Percentiles rank a stretch among this genome's conserved stretches.
Conservation (phyloP, 2,888 invertebrate species). For the Phaedon cochleariae region DNA sequence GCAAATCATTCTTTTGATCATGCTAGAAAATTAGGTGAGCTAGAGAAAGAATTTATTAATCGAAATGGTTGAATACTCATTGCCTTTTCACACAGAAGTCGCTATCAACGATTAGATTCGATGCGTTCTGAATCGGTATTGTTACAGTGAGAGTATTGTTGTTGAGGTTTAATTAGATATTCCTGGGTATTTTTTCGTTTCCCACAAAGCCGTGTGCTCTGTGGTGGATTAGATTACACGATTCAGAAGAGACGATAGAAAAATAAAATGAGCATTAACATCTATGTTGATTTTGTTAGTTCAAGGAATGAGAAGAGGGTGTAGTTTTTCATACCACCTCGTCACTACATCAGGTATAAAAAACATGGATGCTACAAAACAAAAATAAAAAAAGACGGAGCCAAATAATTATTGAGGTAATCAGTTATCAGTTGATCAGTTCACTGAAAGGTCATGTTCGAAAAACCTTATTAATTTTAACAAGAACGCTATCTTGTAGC, state of each 20-base stretch:
- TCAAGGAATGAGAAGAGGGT: too few species aligned
- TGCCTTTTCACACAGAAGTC: not conserved
- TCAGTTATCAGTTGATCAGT: slow-evolving; percentile 13
- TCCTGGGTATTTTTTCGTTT: slow-evolving; percentile 19
- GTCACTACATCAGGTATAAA: not conserved
- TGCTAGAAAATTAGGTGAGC: not conserved
- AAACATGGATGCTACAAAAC: not conserved
- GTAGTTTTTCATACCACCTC: too few species aligned
- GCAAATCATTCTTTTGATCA: not conserved
- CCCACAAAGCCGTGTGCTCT: slow-evolving; percentile 8
- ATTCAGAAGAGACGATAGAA: not conserved
- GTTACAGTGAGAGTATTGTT: not conserved
- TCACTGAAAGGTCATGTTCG: slow-evolving; percentile 18
- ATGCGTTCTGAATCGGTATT: not conserved
- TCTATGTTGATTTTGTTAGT: too few species aligned
- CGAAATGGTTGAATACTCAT: not conserved
- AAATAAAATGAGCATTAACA: too few species aligned
- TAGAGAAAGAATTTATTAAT: not conserved
- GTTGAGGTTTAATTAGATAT: slow-evolving; percentile 16
- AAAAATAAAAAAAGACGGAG: not conserved
- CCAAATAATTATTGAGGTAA: not conserved
- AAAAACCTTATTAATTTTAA: slow-evolving; percentile 50
- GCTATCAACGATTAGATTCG: not conserved
- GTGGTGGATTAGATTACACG: not conserved
- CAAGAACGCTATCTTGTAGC: slow-evolving; percentile 53